Percentiles rank a stretch among this genome's conserved stretches.
Conservation (phyloP, 2,113 vertebrate genomes). For the Labeo rohita region DNA sequence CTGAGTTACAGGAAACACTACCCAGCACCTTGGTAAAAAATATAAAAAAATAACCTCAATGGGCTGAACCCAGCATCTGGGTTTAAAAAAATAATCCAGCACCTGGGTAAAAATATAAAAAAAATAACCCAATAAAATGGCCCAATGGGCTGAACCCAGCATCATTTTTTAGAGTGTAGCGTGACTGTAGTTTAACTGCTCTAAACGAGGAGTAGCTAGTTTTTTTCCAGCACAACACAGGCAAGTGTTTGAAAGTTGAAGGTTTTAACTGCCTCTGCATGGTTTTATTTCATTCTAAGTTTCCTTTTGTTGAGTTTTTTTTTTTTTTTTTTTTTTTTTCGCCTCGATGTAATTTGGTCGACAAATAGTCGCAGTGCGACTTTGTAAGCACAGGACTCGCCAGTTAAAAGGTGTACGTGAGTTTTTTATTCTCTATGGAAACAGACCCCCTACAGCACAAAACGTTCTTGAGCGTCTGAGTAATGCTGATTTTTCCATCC, state of each 20-base stretch:
- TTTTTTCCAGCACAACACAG: not conserved
- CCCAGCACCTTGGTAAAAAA: too few relatives aligned
- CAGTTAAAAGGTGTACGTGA: not conserved
- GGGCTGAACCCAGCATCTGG: too few relatives aligned
- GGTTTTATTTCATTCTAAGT: not conserved
- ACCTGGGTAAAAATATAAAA: too few relatives aligned
- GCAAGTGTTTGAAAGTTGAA: not conserved
- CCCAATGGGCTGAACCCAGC: too few relatives aligned
- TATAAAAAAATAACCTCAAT: too few relatives aligned
- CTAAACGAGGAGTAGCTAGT: not conserved
- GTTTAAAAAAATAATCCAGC: too few relatives aligned
- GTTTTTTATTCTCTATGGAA: conserved; percentile 1
- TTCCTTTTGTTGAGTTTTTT: not conserved
- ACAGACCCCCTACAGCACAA: conserved; percentile 3
- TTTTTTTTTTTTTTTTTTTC: too few relatives aligned
- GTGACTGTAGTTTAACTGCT: not conserved
- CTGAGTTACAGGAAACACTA: too few relatives aligned
- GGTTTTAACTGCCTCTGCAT: not conserved
- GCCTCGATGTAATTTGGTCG: not conserved
- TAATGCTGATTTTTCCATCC: not conserved
- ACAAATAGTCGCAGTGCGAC: not conserved
- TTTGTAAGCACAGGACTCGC: not conserved
- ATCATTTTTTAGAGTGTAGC: too few relatives aligned
- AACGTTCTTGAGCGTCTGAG: not conserved
- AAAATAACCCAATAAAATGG: too few relatives aligned